Conservation (phyloP, 2,113 vertebrate genomes). For the Cervus canadensis region DNA sequence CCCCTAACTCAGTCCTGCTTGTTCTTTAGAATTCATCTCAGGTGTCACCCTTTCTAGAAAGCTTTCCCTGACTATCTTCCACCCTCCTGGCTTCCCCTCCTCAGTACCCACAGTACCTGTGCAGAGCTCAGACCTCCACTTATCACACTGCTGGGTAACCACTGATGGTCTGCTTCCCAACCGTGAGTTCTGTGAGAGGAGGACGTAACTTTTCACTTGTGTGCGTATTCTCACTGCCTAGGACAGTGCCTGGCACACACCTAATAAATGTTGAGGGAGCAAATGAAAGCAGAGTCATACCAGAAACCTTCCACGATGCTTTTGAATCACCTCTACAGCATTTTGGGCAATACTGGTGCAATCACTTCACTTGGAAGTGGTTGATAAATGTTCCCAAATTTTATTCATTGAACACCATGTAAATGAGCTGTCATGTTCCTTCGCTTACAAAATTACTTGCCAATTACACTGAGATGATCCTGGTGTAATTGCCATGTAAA, state of each 20-base stretch:
- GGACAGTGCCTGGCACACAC: not conserved
- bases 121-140: not conserved
- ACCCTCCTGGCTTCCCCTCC: not conserved
- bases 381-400: slow-evolving; percentile 73
- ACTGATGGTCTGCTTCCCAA: not conserved
- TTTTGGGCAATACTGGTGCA: not conserved
- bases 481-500: slow-evolving; percentile 53
- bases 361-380: slow-evolving; percentile 49
- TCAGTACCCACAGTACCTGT: not conserved
- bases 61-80: not conserved
- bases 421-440: slow-evolving; percentile 75
- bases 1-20: not conserved
- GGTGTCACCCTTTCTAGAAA: not conserved
- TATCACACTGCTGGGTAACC: not conserved
- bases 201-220: not conserved
- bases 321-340: not conserved
- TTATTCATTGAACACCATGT: slow-evolving; percentile 69
- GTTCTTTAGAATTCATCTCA: not conserved
- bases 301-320: not conserved
- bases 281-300: not conserved
- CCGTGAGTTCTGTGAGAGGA: not conserved
- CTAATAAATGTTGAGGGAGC: not conserved
- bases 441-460: slow-evolving; percentile 70
- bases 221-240: not conserved
- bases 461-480: slow-evolving; percentile 69